Conservation (phyloP, 2,113 vertebrate species). For the Hippolais icterina region DNA sequence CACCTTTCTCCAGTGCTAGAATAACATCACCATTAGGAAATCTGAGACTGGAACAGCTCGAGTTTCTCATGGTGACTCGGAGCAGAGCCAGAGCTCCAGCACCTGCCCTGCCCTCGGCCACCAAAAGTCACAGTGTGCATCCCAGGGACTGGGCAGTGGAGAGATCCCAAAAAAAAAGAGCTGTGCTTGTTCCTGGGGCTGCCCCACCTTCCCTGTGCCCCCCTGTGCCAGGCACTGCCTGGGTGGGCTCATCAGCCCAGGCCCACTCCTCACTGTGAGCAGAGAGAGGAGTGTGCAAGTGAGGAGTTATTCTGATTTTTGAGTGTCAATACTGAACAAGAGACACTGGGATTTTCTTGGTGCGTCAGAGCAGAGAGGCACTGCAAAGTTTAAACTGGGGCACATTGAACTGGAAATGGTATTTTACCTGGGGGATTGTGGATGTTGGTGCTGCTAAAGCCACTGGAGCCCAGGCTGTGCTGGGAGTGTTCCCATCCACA, state of each 20-base stretch:
- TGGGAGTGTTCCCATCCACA: fast-evolving
- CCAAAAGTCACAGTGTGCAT: fast-evolving
- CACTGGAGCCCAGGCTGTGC: not conserved
- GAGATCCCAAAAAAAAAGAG: fast-evolving
- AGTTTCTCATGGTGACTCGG: fast-evolving
- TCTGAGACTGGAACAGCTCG: not conserved
- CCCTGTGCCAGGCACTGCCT: not conserved
- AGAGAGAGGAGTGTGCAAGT: not conserved
- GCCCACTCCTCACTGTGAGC: fast-evolving
- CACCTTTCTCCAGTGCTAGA: not conserved
- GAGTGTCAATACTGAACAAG: not conserved
- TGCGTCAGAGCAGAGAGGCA: not conserved
- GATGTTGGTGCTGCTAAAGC: fast-evolving
- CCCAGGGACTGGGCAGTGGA: not conserved
- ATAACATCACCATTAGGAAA: not conserved
- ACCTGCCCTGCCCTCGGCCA: not conserved
- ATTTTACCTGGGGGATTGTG: not conserved
- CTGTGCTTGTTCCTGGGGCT: not conserved
- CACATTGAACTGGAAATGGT: not conserved
- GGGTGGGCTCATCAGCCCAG: not conserved
- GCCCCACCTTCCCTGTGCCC: fast-evolving
- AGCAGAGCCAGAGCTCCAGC: not conserved
- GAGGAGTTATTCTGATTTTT: not conserved
- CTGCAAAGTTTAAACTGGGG: too few species aligned
- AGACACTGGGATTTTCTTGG: not conserved